These are phyloP conservation scores for Antitype chi DNA, from an alignment of 2,888 invertebrate species.

Conservation along the genomic window DNA sequence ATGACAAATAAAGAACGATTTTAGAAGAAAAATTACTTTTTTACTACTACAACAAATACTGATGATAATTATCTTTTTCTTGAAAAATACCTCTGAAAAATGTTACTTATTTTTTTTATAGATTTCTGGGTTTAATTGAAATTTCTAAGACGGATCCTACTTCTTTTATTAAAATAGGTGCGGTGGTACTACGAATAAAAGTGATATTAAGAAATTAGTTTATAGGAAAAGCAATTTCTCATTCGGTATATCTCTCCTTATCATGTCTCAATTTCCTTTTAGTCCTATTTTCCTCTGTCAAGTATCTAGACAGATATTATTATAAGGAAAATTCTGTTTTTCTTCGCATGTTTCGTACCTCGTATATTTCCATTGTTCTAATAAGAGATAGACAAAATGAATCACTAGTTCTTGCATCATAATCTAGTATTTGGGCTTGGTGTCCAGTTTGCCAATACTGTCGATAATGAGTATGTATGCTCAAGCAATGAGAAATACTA, in stretches of 20 bases:
- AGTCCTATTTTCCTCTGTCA: constrained; percentile 36
- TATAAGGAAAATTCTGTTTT: constrained; percentile 14
- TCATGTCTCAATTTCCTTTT: constrained; percentile 44
- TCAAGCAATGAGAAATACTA: background rate
- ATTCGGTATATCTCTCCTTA: constrained; percentile 25
- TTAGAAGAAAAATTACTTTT: too few relatives aligned
- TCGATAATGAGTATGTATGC: background rate
- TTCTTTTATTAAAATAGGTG: background rate
- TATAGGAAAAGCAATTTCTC: constrained; percentile 24
- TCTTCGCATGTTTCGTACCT: background rate
- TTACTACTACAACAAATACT: too few relatives aligned
- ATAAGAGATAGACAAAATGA: constrained; percentile 8
- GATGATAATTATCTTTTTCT: background rate
- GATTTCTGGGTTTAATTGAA: background rate
- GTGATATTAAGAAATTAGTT: constrained; percentile 30
- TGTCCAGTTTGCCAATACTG: background rate
- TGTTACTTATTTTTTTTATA: background rate
- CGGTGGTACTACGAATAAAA: constrained; percentile 7
- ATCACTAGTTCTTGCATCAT: constrained; percentile 4
- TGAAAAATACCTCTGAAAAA: background rate
- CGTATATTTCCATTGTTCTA: background rate
- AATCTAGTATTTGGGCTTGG: constrained; percentile 26
- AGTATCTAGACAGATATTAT: constrained; percentile 15
- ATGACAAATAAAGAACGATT: too few relatives aligned
- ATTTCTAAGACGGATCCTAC: background rate